Percentiles rank a stretch among this genome's conserved stretches.
phyloP scores from a whole-genome alignment of 2,888 invertebrate species.

The Macrophya alboannulata region DNA sequence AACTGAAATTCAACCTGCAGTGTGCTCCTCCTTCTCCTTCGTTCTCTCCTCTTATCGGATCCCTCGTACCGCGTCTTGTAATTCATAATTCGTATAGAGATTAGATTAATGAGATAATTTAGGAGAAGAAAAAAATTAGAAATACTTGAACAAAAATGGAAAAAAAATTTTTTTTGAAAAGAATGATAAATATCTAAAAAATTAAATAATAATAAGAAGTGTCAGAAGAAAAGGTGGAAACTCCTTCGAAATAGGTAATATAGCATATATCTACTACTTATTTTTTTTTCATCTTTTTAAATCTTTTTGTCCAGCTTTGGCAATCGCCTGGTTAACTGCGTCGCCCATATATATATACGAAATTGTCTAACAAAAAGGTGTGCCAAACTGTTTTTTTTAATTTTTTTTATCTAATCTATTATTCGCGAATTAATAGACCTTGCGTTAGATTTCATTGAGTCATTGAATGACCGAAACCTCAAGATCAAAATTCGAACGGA shows the following conservation, averaged over 20 bases:
- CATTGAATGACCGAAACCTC: conserved; percentile 18
- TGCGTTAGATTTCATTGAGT: conserved; percentile 25
- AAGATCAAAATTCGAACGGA: not conserved
- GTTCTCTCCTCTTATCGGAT: not conserved
- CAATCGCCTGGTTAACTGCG: conserved; percentile 16
- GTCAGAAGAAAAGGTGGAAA: not conserved
- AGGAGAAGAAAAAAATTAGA: not conserved
- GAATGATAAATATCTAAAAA: not conserved
- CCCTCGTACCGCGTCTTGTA: not conserved
- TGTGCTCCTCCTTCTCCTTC: not conserved
- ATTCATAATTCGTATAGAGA: not conserved
- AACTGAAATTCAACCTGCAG: conserved; percentile 40
- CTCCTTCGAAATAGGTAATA: not conserved
- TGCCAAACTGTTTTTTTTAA: no score
- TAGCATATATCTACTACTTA: not conserved
- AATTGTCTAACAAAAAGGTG: conserved; percentile 27
- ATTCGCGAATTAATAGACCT: conserved; percentile 25
- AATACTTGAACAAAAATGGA: not conserved
- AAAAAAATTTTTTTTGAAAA: not conserved
- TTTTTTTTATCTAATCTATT: conserved; percentile 8
- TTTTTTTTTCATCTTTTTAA: not conserved
- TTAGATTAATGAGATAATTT: not conserved
- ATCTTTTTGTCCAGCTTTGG: not conserved
- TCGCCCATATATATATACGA: not conserved
- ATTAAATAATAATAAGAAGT: not conserved